Conservation (phyloP, 2,113 vertebrate genomes). For the Rhodinocichla rosea region DNA sequence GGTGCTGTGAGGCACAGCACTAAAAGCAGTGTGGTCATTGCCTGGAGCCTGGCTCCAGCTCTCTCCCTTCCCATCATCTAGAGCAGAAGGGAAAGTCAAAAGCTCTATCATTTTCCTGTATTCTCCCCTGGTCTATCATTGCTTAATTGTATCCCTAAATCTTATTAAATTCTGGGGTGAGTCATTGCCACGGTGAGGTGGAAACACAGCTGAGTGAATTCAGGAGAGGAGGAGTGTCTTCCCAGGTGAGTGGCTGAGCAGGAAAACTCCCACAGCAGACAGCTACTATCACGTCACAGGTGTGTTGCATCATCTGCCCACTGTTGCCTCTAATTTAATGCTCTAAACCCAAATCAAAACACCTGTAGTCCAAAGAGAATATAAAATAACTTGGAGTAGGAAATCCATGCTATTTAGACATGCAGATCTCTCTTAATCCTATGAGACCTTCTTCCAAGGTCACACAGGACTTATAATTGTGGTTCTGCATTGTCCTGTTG, state of each 20-base stretch:
- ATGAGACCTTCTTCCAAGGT: not conserved
- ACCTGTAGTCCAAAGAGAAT: not conserved
- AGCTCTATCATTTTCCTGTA: constrained; percentile 6
- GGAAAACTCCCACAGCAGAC: not conserved
- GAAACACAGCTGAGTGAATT: not conserved
- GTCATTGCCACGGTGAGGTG: not conserved
- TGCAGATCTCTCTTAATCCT: not conserved
- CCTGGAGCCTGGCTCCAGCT: not conserved
- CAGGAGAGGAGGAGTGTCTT: not conserved
- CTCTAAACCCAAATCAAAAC: constrained; percentile 21
- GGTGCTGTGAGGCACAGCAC: not conserved
- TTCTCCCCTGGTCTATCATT: constrained; percentile 23
- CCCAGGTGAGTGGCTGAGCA: not conserved
- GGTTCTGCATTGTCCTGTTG: not conserved
- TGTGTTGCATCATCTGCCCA: constrained; percentile 18
- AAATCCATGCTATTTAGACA: constrained; percentile 22
- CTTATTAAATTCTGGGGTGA: constrained; percentile 24
- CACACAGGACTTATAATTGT: not conserved
- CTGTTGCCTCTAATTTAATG: constrained; percentile 34
- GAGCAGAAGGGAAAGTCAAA: constrained; percentile 22
- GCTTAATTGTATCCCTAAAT: constrained; percentile 42
- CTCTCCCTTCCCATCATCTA: not conserved
- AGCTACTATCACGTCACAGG: not conserved
- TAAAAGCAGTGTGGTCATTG: not conserved
- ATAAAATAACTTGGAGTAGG: not conserved